Percentiles rank a stretch among this genome's conserved stretches.
Conservation (phyloP, 2,113 vertebrate genomes). For the Siphamia tubifer region DNA sequence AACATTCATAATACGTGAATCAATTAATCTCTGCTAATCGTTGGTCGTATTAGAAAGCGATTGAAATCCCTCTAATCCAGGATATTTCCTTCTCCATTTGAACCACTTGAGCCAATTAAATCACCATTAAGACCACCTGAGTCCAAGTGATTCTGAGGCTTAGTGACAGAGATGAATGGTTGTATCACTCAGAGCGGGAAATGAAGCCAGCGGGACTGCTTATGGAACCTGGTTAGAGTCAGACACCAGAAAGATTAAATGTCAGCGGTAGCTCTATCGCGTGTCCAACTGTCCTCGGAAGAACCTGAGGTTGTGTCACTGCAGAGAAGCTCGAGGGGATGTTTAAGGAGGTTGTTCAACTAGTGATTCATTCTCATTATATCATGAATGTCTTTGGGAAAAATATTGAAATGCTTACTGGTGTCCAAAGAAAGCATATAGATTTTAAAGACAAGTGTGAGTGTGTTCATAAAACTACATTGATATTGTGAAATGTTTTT, state of each 20-base stretch:
- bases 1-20: background rate
- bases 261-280: conserved; percentile 5
- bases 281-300: conserved; percentile 11
- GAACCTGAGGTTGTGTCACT: background rate
- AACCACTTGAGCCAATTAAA: conserved; percentile 28
- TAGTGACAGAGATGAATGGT: conserved; percentile 48
- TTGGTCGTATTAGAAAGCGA: conserved; percentile 18
- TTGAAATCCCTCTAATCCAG: conserved; percentile 21
- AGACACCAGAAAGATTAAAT: conserved; percentile 29
- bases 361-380: too few species aligned
- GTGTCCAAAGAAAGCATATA: too few species aligned
- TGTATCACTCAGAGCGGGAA: conserved; percentile 49
- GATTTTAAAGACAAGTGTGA: background rate
- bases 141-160: conserved; percentile 26
- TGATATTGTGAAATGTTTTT: background rate
- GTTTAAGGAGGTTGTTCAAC: too few species aligned
- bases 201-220: conserved; percentile 43
- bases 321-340: background rate
- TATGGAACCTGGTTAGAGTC: conserved; percentile 29
- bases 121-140: conserved; percentile 18
- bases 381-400: background rate
- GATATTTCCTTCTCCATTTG: background rate
- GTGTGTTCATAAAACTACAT: background rate
- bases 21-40: conserved; percentile 16
- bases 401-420: too few species aligned